Base-by-base conservation (phyloP, 2,113 vertebrate species). In the Corythoichthys haematopterus region DNA sequence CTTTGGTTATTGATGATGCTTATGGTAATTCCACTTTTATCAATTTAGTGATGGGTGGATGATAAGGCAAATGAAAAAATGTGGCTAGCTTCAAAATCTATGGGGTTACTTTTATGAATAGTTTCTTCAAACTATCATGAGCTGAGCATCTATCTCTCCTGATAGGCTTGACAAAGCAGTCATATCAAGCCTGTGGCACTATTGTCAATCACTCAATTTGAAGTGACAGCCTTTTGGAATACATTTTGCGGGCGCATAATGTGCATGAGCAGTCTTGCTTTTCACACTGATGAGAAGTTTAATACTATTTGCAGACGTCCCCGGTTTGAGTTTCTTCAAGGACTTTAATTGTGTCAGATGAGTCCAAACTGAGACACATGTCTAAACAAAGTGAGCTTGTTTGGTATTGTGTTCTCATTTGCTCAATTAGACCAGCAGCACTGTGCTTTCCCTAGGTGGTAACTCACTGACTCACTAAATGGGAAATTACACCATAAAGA, bases 401-500 rank as follows among this genome's bases (percentile, higher is more conserved):
- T 85, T 83, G 67, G 67, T 85, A 74, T 80, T 84, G 69, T 84
- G 69, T 83, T 84, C 72, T 76, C 74, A 82, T 87, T 84, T 81
- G 68, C 72, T 77, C 83, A 88, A 88, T 88, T 88, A 88, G 84
- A 81, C 79, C 75, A 77, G 71, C 82, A 79, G 68, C 76, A 77
- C 68, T 72, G 75, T 79, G 77, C 82, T 84, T 82, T 79, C 76
- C 84, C 88, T 72, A 76, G 78, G 80, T 87, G 79, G 71, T 83
- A 81, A 87, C 77, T 81, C 75, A 64, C 76, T 84, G 81, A 87
- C 77, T 80, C 74, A 65, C 80, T 88, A 87, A 89, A 88, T 86
- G 75, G 82, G 78, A 88, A 90, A 90, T 89, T 84, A 89, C 82
- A 85, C 82, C 78, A 84, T 81, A 82, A 85, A 90, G 87, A 89